Conservation (phyloP, 1,140 invertebrate genomes). For the Littorina saxatilis region DNA sequence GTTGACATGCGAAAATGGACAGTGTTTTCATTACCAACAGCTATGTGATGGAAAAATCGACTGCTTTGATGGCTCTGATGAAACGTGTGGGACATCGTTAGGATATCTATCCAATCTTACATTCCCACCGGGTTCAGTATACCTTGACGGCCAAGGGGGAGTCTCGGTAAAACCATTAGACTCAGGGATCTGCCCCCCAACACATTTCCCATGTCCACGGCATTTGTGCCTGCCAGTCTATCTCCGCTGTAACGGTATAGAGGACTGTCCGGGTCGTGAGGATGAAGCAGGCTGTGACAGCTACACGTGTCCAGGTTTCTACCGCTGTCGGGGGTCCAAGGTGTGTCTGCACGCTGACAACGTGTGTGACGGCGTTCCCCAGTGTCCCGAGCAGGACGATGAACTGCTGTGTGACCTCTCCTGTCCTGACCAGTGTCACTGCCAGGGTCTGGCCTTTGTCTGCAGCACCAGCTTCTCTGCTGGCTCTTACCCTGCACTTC, state of each 20-base stretch:
- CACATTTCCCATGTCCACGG: constrained; percentile 31
- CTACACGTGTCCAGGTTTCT: constrained; percentile 18
- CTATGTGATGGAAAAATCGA: background rate
- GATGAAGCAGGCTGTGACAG: constrained; percentile 9
- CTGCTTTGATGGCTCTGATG: constrained; percentile 20
- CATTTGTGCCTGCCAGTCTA: constrained; percentile 32
- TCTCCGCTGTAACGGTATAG: constrained; percentile 40
- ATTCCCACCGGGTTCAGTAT: constrained; percentile 4
- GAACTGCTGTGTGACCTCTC: background rate
- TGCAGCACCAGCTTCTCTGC: background rate
- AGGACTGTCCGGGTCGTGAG: constrained; percentile 33
- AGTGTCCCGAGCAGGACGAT: constrained; percentile 25
- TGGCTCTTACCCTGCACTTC: constrained; percentile 1
- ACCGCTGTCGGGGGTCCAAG: background rate
- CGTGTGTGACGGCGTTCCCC: constrained; percentile 32
- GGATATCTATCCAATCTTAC: background rate
- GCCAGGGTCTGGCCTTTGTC: constrained; percentile 30
- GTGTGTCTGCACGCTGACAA: constrained; percentile 11
- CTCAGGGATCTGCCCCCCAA: background rate
- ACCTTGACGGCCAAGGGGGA: constrained; percentile 19
- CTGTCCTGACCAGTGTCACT: constrained; percentile 23
- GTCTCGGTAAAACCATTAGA: background rate
- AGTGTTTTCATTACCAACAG: background rate
- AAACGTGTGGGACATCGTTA: background rate
- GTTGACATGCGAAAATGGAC: background rate